phyloP scores from a whole-genome alignment of 2,888 invertebrate species.

The Tipula lateralis region DNA sequence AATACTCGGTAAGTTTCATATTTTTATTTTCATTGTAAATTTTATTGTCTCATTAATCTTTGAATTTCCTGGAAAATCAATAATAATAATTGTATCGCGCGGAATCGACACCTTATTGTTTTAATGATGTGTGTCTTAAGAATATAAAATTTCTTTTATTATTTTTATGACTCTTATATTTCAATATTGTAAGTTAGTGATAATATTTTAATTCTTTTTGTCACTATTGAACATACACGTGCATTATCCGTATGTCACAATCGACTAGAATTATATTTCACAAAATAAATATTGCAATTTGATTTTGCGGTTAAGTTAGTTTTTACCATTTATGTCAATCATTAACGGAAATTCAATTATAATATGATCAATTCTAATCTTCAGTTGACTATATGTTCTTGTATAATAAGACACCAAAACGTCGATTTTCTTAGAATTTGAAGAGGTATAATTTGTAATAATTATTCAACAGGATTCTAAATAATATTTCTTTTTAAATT shows the following conservation, averaged over 20 bases:
- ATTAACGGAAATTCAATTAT: neutral
- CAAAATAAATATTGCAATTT: neutral
- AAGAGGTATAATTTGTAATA: neutral
- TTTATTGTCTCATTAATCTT: neutral
- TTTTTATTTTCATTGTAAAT: neutral
- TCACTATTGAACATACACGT: neutral
- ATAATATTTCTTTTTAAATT: neutral
- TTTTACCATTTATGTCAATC: neutral
- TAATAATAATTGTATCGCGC: neutral
- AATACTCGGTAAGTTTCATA: neutral
- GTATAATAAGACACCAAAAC: neutral
- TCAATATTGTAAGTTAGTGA: neutral
- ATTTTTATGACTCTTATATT: neutral
- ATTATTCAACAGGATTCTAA: neutral
- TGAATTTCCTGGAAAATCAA: neutral
- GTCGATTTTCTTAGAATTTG: neutral
- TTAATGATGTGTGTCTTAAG: neutral
- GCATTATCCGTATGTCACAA: neutral
- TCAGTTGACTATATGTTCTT: neutral
- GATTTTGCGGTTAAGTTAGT: neutral
- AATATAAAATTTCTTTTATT: neutral
- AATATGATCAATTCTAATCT: neutral
- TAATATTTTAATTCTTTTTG: neutral
- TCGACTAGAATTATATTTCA: neutral
- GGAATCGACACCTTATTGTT: neutral